Evolutionary conservation across 2,888 invertebrate genomes (phyloP).

Genomic region (Teleiodes luculella): DNA sequence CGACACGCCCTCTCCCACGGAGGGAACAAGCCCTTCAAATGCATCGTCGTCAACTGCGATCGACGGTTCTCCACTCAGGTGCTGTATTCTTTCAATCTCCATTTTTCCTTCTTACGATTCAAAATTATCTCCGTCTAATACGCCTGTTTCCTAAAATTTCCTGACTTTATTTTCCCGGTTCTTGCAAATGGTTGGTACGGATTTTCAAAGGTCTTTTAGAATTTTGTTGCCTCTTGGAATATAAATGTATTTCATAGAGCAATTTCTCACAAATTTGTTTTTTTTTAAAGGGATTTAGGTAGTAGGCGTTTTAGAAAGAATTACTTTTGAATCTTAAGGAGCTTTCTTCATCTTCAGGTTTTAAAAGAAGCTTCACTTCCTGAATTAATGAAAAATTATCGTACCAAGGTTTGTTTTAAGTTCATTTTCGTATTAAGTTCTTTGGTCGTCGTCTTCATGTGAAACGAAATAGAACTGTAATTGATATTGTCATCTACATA

Average conservation of each 20-base stretch:
- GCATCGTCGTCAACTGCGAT: constrained; percentile 97
- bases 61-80: constrained; percentile 92
- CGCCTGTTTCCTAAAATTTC: not conserved
- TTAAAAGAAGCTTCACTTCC: not conserved
- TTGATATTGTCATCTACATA: not conserved
- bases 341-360: not conserved
- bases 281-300: too few relatives aligned
- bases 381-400: not conserved
- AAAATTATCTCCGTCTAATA: not conserved
- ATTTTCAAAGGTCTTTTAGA: too few relatives aligned
- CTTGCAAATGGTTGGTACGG: too few relatives aligned
- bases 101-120: not conserved
- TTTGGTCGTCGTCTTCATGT: not conserved
- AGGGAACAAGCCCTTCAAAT: constrained; percentile 95
- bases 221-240: too few relatives aligned
- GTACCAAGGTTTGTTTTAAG: not conserved
- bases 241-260: too few relatives aligned
- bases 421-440: not conserved
- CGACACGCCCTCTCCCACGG: constrained; percentile 94
- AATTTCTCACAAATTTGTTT: too few relatives aligned
- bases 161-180: too few relatives aligned
- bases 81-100: constrained; percentile 26
- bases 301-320: too few relatives aligned
- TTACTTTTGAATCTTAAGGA: not conserved
- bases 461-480: not conserved